Evolutionary conservation across 2,797 vertebrate species (phyloP), one percentile per base, ranked within the genome.

Genomic region (Spea hammondii): DNA sequence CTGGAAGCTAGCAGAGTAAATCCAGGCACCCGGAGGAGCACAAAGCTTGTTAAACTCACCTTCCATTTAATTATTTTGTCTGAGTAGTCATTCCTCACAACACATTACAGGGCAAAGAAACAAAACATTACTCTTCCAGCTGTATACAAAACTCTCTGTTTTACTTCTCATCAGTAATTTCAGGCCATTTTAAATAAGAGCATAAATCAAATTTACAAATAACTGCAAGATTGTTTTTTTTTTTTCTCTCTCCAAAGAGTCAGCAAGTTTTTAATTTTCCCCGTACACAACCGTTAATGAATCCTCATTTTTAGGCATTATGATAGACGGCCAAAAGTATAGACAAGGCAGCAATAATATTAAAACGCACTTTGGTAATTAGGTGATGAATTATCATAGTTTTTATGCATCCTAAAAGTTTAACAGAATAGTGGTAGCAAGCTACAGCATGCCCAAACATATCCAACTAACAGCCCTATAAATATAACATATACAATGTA

Each of bases 401-500:
- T 14, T 74, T 6, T 53, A 11, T 17, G 6, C 11, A 14, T 45
- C 32, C 9, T 65, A 51, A 5, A 50, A 51, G 13, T 17, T 47
- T 2, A 4, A 32, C 72, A 51, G 64, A 8, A 8, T 4, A 8
- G 13, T 51, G 47, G 49, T 47, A 32, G 59, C 62, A 64, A 53
- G 8, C 48, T 50, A 11, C 11, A 32, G 14, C n/a, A 65, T 45
- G 60, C 50, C 44, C 13, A 65, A n/a, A 64, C 47, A 65, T 11
- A 7, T 69, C 47, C 8, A 59, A 45, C n/a, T 74, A 44, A 74
- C 65, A 64, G 72, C 48, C 9, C 50, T 13, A 44, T 70, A 57
- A 74, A 64, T 74, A 50, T 64, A 74, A 74, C 49, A 55, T 6
- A 73, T 2, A 53, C 1, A 53, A 1, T 53, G 10, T 53, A 53